phyloP scores from a whole-genome alignment of 2,888 invertebrate genomes.

The Salticus scenicus region DNA sequence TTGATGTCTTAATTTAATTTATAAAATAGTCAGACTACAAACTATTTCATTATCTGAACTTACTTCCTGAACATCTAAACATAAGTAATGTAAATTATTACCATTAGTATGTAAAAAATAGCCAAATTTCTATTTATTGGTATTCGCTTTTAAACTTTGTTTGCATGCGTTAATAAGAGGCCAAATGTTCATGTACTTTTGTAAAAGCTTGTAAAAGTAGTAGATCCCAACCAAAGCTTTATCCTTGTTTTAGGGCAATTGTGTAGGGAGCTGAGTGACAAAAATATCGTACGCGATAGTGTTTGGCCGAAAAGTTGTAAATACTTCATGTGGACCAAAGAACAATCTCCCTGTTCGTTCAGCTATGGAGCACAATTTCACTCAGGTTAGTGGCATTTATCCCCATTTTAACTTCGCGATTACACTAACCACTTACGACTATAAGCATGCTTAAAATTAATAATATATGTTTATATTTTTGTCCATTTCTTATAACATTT shows the following conservation, averaged over 20 bases:
- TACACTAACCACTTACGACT: conserved; percentile 38
- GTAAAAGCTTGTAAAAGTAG: conserved; percentile 32
- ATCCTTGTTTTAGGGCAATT: conserved; percentile 69
- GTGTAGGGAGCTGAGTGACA: conserved; percentile 69
- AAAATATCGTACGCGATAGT: conserved; percentile 69
- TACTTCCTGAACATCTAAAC: too few species aligned
- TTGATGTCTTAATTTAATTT: too few species aligned
- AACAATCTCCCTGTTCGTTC: conserved; percentile 63
- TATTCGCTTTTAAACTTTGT: too few species aligned
- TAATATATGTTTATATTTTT: too few species aligned
- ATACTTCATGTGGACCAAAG: conserved; percentile 69
- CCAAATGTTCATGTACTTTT: conserved; percentile 32
- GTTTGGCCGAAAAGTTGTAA: conserved; percentile 69
- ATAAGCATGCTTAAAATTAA: neutral
- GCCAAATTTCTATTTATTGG: too few species aligned
- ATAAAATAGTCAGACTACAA: too few species aligned
- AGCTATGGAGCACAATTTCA: conserved; percentile 66
- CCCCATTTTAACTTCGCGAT: conserved; percentile 53
- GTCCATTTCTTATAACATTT: too few species aligned
- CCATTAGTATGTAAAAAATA: too few species aligned
- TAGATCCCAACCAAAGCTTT: conserved; percentile 61
- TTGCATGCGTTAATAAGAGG: conserved; percentile 19
- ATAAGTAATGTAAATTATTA: too few species aligned
- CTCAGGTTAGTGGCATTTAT: conserved; percentile 63
- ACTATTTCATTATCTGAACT: too few species aligned